Base-by-base conservation (phyloP, 35 echinoderm and acorn worm genomes). In the Ptychodera flava region DNA sequence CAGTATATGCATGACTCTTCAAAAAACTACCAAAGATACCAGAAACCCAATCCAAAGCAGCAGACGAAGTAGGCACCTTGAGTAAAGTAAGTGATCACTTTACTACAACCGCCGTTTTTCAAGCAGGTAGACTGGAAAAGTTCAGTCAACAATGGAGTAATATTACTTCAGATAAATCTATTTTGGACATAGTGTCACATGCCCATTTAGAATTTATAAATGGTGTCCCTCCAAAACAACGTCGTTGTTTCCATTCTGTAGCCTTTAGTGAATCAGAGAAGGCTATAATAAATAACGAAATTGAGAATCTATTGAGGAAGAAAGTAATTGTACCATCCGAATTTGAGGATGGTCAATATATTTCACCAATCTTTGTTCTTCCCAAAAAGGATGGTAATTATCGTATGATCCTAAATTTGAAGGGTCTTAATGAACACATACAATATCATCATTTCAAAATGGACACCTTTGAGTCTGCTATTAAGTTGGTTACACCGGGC, bases 341-440 rank as follows among this genome's bases (percentile, higher is more conserved):
- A 32, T 32, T 38, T 35, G 31, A 77, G 28, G 37, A 34, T 0
- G 92, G 89, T 22, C 79, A 91, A 77, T 87, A 83, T 87, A 35
- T 90, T 31, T 94, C 92, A 10, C 80, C 37, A 37, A 83, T 88
- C 85, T 88, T 94, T 86, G 80, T 87, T 31, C 33, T 86, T 79
- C 87, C 89, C 45, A 94, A 94, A 78, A 94, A 94, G 82, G 81
- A 91, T 87, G 92, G 92, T 0, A 53, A 84, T 28, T 76, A 45
- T 33, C 28, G 89, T 52, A 77, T 90, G 85, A 88, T 93, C 38
- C n/a, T 91, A 31, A 90, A 90, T 76, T 33, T 90, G 0, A 83
- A 83, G 81, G n/a, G 16, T 1, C 80, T 94, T 1, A 90, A 91
- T 36, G 33, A 78, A 64, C 76, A 83, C 52, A 53, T 88, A 31